These are phyloP conservation scores for Macrobrachium nipponense DNA, from an alignment of 1,140 invertebrate genomes.

Conservation along the genomic window DNA sequence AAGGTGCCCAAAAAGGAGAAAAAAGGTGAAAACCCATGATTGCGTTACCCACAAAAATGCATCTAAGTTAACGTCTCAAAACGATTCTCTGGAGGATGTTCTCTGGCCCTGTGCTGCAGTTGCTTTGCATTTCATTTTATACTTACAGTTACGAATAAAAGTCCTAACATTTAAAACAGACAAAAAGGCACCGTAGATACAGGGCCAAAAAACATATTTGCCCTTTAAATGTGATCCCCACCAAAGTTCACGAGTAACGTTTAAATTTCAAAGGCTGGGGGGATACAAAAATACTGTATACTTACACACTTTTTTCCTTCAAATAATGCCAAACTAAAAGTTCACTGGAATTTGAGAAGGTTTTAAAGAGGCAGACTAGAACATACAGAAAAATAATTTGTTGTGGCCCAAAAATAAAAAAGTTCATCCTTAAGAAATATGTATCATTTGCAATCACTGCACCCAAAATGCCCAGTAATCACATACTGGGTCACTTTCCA, in stretches of 20 bases:
- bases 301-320: slow-evolving; percentile 16
- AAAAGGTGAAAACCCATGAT: slow-evolving; percentile 2
- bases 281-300: slow-evolving; percentile 42
- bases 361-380: slow-evolving; percentile 50
- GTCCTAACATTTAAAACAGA: slow-evolving; percentile 58
- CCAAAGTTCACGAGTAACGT: background rate
- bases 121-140: slow-evolving; percentile 38
- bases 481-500: too few species aligned
- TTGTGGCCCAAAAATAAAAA: slow-evolving; percentile 50
- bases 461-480: too few species aligned
- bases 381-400: slow-evolving; percentile 52
- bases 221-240: slow-evolving; percentile 48
- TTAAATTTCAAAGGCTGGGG: slow-evolving; percentile 35
- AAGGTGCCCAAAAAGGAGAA: slow-evolving; percentile 29
- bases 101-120: slow-evolving; percentile 62
- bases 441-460: background rate
- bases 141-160: slow-evolving; percentile 47
- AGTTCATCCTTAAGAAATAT: background rate
- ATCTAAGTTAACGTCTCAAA: slow-evolving; percentile 30
- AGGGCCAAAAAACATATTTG: slow-evolving; percentile 57
- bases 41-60: slow-evolving; percentile 56
- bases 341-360: slow-evolving; percentile 31
- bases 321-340: slow-evolving; percentile 50
- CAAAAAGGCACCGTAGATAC: slow-evolving; percentile 61
- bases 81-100: slow-evolving; percentile 48